Evolutionary conservation across 1,140 invertebrate genomes (phyloP).

Genomic region (Eupristina koningsbergeri): DNA sequence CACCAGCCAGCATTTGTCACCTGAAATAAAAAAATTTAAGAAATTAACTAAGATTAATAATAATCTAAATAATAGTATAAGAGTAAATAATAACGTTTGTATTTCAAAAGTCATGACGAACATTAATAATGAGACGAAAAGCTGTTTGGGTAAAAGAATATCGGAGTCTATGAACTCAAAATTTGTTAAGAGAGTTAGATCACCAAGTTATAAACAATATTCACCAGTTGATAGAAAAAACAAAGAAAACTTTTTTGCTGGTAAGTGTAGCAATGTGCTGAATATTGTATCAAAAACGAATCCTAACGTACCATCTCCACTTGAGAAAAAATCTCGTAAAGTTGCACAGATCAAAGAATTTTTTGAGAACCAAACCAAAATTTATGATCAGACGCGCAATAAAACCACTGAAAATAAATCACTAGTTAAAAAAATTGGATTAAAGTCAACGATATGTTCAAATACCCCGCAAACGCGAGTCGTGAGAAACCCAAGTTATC

Average conservation of each 20-base stretch:
- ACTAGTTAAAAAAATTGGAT: neutral
- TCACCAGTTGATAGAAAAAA: conserved; percentile 3
- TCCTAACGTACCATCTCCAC: neutral
- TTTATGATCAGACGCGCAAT: neutral
- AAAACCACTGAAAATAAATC: neutral
- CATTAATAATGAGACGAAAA: conserved; percentile 2
- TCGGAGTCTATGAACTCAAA: neutral
- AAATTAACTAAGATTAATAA: neutral
- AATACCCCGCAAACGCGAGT: neutral
- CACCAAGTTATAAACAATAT: too few relatives aligned
- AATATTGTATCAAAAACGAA: neutral
- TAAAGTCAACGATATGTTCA: neutral
- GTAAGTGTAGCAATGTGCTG: too few relatives aligned
- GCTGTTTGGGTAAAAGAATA: too few relatives aligned
- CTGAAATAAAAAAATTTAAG: neutral
- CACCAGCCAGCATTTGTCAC: neutral
- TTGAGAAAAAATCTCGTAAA: neutral
- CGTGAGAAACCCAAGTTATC: neutral
- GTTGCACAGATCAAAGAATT: conserved; percentile 17
- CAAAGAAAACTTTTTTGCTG: conserved; percentile 7
- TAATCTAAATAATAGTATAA: neutral
- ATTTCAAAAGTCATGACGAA: conserved; percentile 2
- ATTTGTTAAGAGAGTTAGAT: neutral
- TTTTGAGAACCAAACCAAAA: conserved; percentile 1
- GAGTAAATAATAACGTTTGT: neutral